Conservation (phyloP, 1,140 invertebrate species). For the Augochlora pura region DNA sequence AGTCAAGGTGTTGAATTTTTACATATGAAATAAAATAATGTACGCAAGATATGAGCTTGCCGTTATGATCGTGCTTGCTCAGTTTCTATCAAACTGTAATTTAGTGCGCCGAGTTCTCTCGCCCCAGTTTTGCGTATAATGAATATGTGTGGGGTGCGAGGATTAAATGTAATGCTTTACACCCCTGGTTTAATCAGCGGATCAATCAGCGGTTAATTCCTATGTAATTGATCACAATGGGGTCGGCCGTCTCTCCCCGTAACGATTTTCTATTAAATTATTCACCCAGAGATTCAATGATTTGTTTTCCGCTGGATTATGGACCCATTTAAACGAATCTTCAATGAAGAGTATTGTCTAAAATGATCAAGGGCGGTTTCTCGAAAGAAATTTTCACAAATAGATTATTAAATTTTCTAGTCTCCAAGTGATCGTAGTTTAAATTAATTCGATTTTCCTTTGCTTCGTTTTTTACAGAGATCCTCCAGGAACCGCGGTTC, state of each 20-base stretch:
- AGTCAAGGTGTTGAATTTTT: too few relatives aligned
- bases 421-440: too few relatives aligned
- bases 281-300: too few relatives aligned
- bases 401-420: too few relatives aligned
- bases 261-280: background rate
- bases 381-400: too few relatives aligned
- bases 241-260: background rate
- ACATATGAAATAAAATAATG: background rate
- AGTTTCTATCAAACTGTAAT: too few relatives aligned
- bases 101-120: background rate
- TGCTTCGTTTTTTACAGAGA: constrained; percentile 79
- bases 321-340: background rate
- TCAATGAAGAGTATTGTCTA: too few relatives aligned
- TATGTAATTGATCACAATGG: background rate
- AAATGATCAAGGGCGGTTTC: too few relatives aligned
- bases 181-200: background rate
- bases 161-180: background rate
- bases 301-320: background rate
- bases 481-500: constrained; percentile 90
- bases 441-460: constrained; percentile 3
- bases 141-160: background rate
- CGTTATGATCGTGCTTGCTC: too few relatives aligned
- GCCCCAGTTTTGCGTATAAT: background rate
- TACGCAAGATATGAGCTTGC: too few relatives aligned
- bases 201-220: background rate